Percentiles rank a stretch among this genome's conserved stretches.
Evolutionary conservation across 2,113 vertebrate species (phyloP).

Genomic region (Myrmecobius fasciatus): DNA sequence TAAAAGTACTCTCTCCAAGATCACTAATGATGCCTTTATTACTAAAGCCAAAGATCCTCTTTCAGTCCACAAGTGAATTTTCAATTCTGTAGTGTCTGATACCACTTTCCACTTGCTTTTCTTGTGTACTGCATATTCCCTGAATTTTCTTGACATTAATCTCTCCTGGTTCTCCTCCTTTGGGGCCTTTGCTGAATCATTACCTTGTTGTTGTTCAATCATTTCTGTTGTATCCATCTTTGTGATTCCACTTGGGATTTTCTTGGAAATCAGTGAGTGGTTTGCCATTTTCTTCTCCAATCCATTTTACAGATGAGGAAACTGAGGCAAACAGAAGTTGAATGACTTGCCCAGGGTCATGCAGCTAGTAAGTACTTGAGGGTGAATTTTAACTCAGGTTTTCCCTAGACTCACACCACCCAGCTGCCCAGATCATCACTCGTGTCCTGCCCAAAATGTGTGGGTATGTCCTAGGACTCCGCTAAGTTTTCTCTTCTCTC

Average conservation of each 20-base stretch:
- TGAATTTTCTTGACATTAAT: neutral
- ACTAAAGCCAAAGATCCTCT: neutral
- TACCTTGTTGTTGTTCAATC: neutral
- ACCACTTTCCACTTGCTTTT: neutral
- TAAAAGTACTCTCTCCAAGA: neutral
- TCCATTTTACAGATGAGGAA: neutral
- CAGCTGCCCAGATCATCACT: neutral
- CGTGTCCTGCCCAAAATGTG: neutral
- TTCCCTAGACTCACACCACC: too few species aligned
- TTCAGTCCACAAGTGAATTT: neutral
- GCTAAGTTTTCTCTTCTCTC: neutral
- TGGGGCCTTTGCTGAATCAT: neutral
- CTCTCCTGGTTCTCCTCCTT: neutral
- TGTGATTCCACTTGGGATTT: neutral
- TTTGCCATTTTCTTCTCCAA: neutral
- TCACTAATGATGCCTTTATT: neutral
- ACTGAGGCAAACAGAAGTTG: neutral
- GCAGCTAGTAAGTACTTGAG: neutral
- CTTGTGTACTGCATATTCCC: neutral
- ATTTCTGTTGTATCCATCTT: neutral
- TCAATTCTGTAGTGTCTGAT: neutral
- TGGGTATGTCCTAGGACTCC: neutral
- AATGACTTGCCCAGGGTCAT: neutral
- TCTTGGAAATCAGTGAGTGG: neutral
- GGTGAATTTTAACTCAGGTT: neutral